Percentiles rank a stretch among this genome's conserved stretches.
phyloP scores from a whole-genome alignment of 2,113 vertebrate genomes.

The Nothobranchius kuhntae region DNA sequence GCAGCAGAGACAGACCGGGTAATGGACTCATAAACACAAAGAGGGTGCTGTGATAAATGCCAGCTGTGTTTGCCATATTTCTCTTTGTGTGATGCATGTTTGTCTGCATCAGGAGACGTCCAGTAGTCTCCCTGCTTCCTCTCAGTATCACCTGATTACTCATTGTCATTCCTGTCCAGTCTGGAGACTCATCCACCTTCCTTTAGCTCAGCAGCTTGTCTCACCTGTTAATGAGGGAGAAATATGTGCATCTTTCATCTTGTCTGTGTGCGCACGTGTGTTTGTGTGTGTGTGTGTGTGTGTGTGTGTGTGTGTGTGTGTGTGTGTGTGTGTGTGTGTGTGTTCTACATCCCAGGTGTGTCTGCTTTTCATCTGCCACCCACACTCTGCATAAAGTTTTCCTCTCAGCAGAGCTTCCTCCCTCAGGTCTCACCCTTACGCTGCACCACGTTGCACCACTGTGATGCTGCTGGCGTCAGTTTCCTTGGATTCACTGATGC shows the following conservation, averaged over 20 bases:
- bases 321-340: constrained; percentile 1
- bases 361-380: constrained; percentile 45
- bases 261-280: constrained; percentile 6
- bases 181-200: constrained; percentile 21
- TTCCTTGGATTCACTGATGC: constrained; percentile 30
- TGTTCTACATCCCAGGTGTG: constrained; percentile 11
- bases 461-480: constrained; percentile 25
- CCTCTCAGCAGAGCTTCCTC: constrained; percentile 21
- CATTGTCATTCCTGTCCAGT: constrained; percentile 20
- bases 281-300: constrained; percentile 15
- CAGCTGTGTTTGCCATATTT: constrained; percentile 49
- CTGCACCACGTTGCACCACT: constrained; percentile 17
- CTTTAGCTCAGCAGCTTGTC: constrained; percentile 30
- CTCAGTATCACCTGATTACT: constrained; percentile 26
- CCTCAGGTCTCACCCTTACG: constrained; percentile 16
- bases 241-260: constrained; percentile 27
- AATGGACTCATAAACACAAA: constrained; percentile 76
- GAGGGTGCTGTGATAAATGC: constrained; percentile 56
- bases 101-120: constrained; percentile 26
- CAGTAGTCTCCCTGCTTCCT: constrained; percentile 24
- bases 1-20: constrained; percentile 59
- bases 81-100: constrained; percentile 21
- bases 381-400: constrained; percentile 38
- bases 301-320: background rate
- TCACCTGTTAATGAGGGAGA: constrained; percentile 47